A percentile compares a stretch with the other conserved stretches of the same genome.
These are phyloP conservation scores for Aleiodes alternator DNA, from an alignment of 2,888 invertebrate genomes.

Conservation along the genomic window DNA sequence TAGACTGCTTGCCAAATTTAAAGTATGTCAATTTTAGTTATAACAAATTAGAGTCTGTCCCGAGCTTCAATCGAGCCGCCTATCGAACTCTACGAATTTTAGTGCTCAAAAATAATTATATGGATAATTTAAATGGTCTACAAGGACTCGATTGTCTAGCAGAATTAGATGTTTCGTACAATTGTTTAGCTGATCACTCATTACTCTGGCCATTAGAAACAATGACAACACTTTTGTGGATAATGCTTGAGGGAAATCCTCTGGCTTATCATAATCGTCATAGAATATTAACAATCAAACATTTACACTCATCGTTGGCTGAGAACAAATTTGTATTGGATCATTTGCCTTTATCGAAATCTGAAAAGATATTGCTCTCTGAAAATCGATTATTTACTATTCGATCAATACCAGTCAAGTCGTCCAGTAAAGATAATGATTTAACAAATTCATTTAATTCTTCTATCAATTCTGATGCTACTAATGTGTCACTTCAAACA, in stretches of 20 bases:
- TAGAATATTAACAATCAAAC: constrained; percentile 77
- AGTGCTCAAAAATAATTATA: constrained; percentile 80
- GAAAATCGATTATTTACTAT: constrained; percentile 65
- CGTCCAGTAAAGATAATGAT: background rate
- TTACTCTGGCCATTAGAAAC: constrained; percentile 78
- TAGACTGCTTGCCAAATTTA: constrained; percentile 80
- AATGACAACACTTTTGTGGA: constrained; percentile 77
- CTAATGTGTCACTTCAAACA: constrained; percentile 44
- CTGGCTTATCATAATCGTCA: constrained; percentile 80
- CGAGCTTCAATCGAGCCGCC: constrained; percentile 78
- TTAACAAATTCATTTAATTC: constrained; percentile 49
- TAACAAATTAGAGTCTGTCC: constrained; percentile 79
- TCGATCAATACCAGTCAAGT: constrained; percentile 50
- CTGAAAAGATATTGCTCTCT: constrained; percentile 76
- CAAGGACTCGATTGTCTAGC: constrained; percentile 77
- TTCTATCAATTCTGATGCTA: constrained; percentile 57
- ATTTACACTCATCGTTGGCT: constrained; percentile 78
- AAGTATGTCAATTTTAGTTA: constrained; percentile 81
- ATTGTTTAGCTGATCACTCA: constrained; percentile 80
- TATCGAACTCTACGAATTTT: constrained; percentile 78
- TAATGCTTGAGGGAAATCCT: constrained; percentile 81
- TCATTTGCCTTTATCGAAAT: constrained; percentile 76
- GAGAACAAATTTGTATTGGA: constrained; percentile 79
- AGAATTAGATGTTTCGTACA: constrained; percentile 81
- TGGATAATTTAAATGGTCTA: constrained; percentile 80